These are phyloP conservation scores for Moxostoma hubbsi DNA, from an alignment of 2,797 vertebrate species.

Conservation along the genomic window DNA sequence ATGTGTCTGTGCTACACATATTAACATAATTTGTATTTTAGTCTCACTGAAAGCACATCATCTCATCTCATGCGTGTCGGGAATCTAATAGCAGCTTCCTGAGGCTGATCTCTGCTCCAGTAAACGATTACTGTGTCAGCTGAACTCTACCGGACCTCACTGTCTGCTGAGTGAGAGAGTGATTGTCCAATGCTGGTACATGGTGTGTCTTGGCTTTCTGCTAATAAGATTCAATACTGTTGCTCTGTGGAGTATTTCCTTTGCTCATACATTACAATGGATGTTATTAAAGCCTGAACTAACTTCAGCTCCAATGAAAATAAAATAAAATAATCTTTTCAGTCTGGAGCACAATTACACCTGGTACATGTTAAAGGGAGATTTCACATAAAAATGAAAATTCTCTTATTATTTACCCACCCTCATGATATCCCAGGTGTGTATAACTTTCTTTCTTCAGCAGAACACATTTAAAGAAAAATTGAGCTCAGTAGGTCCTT, in stretches of 20 bases:
- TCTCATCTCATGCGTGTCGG: constrained; percentile 68
- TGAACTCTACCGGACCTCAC: constrained; percentile 13
- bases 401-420: no score
- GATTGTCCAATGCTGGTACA: background rate
- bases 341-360: constrained; percentile 63
- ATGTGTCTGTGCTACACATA: background rate
- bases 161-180: background rate
- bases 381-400: background rate
- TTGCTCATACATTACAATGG: constrained; percentile 60
- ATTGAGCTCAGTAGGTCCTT: no score
- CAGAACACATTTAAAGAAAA: no score
- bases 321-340: constrained; percentile 71
- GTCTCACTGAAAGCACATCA: constrained; percentile 70
- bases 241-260: background rate
- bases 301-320: constrained; percentile 70
- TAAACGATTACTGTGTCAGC: constrained; percentile 22
- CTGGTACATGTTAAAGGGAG: constrained; percentile 67
- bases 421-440: no score
- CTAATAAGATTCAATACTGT: background rate
- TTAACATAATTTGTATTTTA: constrained; percentile 25
- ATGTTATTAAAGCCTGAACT: constrained; percentile 70
- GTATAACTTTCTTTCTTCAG: no score
- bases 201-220: constrained; percentile 11
- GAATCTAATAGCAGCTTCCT: constrained; percentile 74
- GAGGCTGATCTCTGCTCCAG: constrained; percentile 57